Evolutionary conservation across 1,140 invertebrate species (phyloP), one percentile per base, ranked within the genome.

Genomic region (Drosophila pruinosa): DNA sequence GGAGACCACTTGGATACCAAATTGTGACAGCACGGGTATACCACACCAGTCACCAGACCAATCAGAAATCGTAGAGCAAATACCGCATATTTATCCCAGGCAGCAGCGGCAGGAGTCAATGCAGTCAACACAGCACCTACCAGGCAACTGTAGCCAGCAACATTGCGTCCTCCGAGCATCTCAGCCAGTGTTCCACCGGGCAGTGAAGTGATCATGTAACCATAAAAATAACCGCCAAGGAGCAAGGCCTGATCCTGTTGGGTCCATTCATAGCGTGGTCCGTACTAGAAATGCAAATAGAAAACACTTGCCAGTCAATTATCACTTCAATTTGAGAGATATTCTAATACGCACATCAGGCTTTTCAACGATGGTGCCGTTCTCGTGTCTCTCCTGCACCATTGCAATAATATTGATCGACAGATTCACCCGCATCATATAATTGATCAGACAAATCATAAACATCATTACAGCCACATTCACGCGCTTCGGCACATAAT

Each of bases 1-100:
- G 95, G 95, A 0, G 94, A 94, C 95, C 95, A 96, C 76, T 94
- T 92, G 0, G 95, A 95, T 22, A 96, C 94, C 75, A 96, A 91
- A 22, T 93, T 94, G 70, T 96, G 95, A 10, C 95, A 92, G 8
- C 94, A 93, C 4, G 95, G 95, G 92, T 96, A 96, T 38, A 95
- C 92, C 4, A 95, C 94, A 3, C 95, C 95, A 58, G 93, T 94
- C 28, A 94, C 92, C 59, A 95, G 92, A 72, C 95, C 95, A 62
- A 95, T 93, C 8, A 95, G 57, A 77, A 96, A 94, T 52, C 96
- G 91, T 0, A 94, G 83, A 1, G 91, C 92, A 8, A 96, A 93
- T 0, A 96, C 92, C 0, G 93, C 91, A 47, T 92, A 89, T 79
- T 92, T 95, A 79, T 94, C 95, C 81, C 93, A 78, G 78, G 92